phyloP scores from a whole-genome alignment of 1,140 invertebrate species.

The Pseudomyrmex cubaensis region DNA sequence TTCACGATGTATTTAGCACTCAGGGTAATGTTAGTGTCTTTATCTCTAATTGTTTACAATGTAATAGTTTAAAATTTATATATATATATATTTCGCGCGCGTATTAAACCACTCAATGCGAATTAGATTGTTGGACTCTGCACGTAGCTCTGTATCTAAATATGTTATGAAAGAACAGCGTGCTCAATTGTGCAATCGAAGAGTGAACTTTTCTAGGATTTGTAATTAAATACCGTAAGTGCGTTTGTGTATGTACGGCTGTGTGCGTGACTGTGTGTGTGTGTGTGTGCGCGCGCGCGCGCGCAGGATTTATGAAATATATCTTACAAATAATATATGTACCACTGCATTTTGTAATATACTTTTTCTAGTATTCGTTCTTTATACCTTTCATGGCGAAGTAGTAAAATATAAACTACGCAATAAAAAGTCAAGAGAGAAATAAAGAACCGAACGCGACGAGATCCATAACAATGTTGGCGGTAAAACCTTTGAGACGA shows the following conservation, averaged over 20 bases:
- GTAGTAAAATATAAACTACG: background rate
- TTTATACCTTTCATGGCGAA: background rate
- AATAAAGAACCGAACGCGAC: background rate
- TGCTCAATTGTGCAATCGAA: constrained; percentile 22
- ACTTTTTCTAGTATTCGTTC: background rate
- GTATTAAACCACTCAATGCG: background rate
- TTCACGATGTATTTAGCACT: constrained; percentile 8
- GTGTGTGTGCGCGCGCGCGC: background rate
- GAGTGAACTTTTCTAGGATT: constrained; percentile 38
- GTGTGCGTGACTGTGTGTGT: background rate
- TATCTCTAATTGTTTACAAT: background rate
- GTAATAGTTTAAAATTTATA: constrained; percentile 12
- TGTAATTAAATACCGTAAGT: constrained; percentile 27
- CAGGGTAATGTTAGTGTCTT: background rate
- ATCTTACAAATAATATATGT: constrained; percentile 17
- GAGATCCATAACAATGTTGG: constrained; percentile 18
- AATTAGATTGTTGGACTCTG: background rate
- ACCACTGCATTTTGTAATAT: constrained; percentile 5
- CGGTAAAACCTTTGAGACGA: constrained; percentile 28
- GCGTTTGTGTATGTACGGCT: background rate
- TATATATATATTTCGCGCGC: background rate
- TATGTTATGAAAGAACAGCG: background rate
- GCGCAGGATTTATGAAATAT: constrained; percentile 50
- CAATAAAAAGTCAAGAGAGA: no score
- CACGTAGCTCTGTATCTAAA: background rate